These are phyloP conservation scores for Scolanthus callimorphus DNA, from an alignment of 92 coral and sea anemone genomes.

Conservation along the genomic window DNA sequence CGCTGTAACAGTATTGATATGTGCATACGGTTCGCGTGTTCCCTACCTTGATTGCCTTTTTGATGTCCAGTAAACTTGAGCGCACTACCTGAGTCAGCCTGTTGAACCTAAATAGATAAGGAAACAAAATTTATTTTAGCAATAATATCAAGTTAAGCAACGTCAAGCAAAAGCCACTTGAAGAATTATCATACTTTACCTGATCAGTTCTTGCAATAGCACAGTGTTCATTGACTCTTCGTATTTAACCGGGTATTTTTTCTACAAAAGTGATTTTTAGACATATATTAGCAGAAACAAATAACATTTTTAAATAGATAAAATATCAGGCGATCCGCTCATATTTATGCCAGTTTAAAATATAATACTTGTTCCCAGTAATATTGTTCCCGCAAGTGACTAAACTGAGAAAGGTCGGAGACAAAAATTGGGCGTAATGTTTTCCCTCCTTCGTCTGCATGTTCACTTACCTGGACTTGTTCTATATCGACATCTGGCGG, in stretches of 20 bases:
- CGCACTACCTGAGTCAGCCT: conserved; percentile 86
- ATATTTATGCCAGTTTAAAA: too few species aligned
- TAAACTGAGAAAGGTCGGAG: too few species aligned
- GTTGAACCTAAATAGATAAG: conserved; percentile 94
- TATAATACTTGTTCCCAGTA: too few species aligned
- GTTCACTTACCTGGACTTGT: conserved; percentile 66
- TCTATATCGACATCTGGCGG: conserved; percentile 86
- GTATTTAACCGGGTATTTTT: conserved; percentile 91
- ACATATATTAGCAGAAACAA: neutral
- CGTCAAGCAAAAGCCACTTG: too few species aligned
- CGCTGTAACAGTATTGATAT: too few species aligned
- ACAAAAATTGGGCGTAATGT: too few species aligned
- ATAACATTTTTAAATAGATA: too few species aligned
- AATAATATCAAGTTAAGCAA: too few species aligned
- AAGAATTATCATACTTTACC: conserved; percentile 38
- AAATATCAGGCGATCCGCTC: neutral
- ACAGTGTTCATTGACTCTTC: conserved; percentile 99
- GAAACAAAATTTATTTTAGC: too few species aligned
- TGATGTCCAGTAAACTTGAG: conserved; percentile 76
- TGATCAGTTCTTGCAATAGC: conserved; percentile 85
- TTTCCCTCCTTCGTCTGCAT: neutral
- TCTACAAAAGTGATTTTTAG: conserved; percentile 27
- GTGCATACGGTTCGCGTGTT: too few species aligned
- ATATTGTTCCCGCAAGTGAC: too few species aligned
- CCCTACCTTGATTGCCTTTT: conserved; percentile 87